Evolutionary conservation across 2,113 vertebrate genomes (phyloP), one percentile per base, ranked within the genome.

Genomic region (Ahaetulla prasina): DNA sequence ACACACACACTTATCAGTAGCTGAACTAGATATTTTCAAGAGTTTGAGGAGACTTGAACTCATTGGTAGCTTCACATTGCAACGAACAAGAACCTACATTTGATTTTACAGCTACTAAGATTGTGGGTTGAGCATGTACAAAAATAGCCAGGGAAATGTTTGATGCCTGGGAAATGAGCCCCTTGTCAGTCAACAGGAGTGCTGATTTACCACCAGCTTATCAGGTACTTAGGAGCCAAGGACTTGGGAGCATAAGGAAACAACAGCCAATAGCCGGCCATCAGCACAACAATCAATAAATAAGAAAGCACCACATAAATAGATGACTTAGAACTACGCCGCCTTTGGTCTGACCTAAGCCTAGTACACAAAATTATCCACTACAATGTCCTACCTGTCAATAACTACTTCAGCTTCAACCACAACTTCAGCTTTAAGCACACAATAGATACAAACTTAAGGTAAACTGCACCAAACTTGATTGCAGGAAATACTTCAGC

Each of bases 11-110:
- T 20, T 35, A 94, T 23, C 94, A 0, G 0, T 0, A 1, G 94
- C 80, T 92, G 91, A 96, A 95, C 93, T 93, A 86, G 94, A 90
- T 96, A 96, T 96, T 97, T 96, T 95, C 96, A 92, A 22, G 95
- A 68, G 63, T 14, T 68, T n/a, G 63, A 68, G 63, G 14, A n/a
- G 11, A 35, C 30, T 30, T 0, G 1, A 35, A 68, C 30, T 68
- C 14, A 68, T 35, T 68, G 63, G 63, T 68, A 35, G 30, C 30
- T 4, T 35, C 30, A 68, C 63, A 35, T 68, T 68, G 63, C 30
- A 68, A 35, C 35, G 63, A 68, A 68, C 63, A 68, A 35, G 30
- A 5, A 7, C 30, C 12, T 68, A n/a, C 63, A 68, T 68, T 68
- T 30, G 35, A 68, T 35, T 35, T n/a, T 5, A 16, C 63, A 68